These are phyloP conservation scores for Leptinotarsa texana DNA, from an alignment of 1,140 invertebrate species.

Conservation along the genomic window DNA sequence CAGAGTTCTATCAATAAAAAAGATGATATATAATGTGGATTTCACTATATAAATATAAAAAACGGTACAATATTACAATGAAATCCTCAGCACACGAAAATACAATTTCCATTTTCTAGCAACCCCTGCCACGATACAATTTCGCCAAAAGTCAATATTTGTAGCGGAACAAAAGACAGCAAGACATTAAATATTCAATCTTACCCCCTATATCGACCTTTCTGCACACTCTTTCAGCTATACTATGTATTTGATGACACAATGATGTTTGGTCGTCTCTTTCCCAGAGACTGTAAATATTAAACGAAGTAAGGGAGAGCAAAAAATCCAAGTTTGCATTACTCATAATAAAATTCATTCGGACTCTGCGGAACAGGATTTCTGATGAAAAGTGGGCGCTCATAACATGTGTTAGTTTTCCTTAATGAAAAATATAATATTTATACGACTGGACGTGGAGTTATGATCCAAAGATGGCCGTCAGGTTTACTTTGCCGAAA, in stretches of 20 bases:
- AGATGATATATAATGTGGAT: too few relatives aligned
- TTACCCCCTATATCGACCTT: conserved; percentile 8
- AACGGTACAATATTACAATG: not conserved
- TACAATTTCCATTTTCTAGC: conserved; percentile 8
- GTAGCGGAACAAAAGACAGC: conserved; percentile 12
- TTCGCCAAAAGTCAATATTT: conserved; percentile 16
- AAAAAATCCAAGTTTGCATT: conserved; percentile 33
- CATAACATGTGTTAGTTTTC: not conserved
- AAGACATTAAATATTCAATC: conserved; percentile 23
- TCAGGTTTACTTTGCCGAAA: too few relatives aligned
- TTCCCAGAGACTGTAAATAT: conserved; percentile 34
- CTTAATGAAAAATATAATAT: not conserved
- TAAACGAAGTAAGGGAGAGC: conserved; percentile 35
- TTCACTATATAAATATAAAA: not conserved
- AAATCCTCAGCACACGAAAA: not conserved
- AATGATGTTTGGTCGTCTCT: conserved; percentile 21
- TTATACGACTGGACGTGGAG: too few relatives aligned
- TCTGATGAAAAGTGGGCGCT: not conserved
- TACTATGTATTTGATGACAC: conserved; percentile 18
- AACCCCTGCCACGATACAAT: conserved; percentile 7
- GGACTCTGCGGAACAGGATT: not conserved
- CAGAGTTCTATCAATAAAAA: too few relatives aligned
- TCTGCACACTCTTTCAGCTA: not conserved
- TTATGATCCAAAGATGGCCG: too few relatives aligned
- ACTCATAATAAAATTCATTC: conserved; percentile 32